Base-by-base conservation (phyloP, 2,113 vertebrate species). In the Alethe diademata region DNA sequence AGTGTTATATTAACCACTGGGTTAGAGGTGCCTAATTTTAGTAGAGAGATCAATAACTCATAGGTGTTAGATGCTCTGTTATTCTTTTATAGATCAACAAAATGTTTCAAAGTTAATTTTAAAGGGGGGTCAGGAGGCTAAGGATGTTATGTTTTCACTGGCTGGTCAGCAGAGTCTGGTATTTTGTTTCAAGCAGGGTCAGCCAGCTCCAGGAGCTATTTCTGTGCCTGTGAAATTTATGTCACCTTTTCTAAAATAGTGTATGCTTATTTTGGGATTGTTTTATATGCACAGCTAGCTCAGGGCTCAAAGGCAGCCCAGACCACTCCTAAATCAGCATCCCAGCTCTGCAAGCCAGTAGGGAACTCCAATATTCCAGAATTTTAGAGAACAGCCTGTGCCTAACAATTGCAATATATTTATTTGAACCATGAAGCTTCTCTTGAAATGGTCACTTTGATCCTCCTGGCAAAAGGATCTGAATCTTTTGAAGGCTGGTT, bases 101-200 rank as follows among this genome's bases (percentile, higher is more conserved):
- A 94, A 78, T 73, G n/a, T 70, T 92, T 93, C 70, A 25, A 82
- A 89, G 73, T 79, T 94, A 83, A 73, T 92, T 94, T 70, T 87
- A 51, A 92, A 85, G 62, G 2, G 5, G 69, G 86, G 90, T 92
- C 64, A 78, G 82, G 85, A 91, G 82, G 53, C 50, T 89, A 81
- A 95, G 76, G 87, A 92, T 67, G 93, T 90, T 78, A 50, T 92
- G 78, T 92, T 95, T 92, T 85, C 51, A 64, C 47, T 91, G 91
- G 70, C 84, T 76, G 61, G 62, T 40, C 75, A 78, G 54, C 50
- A 64, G 60, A 75, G 56, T 29, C 50, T 61, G 45, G 75, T 82
- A 22, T 93, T 94, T 43, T 40, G 20, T 93, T 95, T 53, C 91
- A 82, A 62, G 65, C 11, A 36, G 64, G 80, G 81, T 69, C 74